Conservation (phyloP, 2,113 vertebrate species). For the Chamaetylas fuelleborni region DNA sequence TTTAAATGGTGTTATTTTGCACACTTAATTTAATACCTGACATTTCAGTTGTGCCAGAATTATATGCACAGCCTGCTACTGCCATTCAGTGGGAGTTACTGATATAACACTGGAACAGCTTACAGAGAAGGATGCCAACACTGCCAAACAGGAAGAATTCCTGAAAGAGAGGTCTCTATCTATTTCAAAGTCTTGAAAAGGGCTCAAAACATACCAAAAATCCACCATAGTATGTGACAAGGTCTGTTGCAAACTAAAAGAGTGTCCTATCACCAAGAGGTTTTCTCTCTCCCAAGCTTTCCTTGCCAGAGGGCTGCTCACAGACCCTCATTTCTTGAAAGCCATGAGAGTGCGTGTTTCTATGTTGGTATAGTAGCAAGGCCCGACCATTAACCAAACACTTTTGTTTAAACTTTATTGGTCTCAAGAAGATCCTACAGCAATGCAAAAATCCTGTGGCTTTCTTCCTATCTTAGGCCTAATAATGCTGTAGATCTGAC, state of each 20-base stretch:
- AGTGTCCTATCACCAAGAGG: background rate
- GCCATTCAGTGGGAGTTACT: conserved; percentile 35
- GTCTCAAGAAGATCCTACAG: background rate
- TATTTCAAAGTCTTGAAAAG: background rate
- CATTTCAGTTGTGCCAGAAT: background rate
- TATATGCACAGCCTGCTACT: conserved; percentile 1
- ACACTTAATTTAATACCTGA: background rate
- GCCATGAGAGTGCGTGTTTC: background rate
- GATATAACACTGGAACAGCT: background rate
- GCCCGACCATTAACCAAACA: background rate
- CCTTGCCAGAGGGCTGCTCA: background rate
- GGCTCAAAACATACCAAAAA: accelerated
- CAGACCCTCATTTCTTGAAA: background rate
- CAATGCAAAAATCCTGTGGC: background rate
- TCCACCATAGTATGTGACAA: accelerated
- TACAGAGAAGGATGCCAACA: background rate
- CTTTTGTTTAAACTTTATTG: background rate
- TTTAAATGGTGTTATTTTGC: background rate
- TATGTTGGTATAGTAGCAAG: background rate
- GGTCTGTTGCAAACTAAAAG: background rate
- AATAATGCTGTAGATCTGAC: background rate
- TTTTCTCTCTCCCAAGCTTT: background rate
- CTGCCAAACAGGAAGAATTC: background rate
- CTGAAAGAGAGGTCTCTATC: accelerated
- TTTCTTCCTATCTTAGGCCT: background rate